A percentile compares a stretch with the other conserved stretches of the same genome.
Evolutionary conservation across 2,113 vertebrate species (phyloP).

Genomic region (Puntigrus tetrazona): DNA sequence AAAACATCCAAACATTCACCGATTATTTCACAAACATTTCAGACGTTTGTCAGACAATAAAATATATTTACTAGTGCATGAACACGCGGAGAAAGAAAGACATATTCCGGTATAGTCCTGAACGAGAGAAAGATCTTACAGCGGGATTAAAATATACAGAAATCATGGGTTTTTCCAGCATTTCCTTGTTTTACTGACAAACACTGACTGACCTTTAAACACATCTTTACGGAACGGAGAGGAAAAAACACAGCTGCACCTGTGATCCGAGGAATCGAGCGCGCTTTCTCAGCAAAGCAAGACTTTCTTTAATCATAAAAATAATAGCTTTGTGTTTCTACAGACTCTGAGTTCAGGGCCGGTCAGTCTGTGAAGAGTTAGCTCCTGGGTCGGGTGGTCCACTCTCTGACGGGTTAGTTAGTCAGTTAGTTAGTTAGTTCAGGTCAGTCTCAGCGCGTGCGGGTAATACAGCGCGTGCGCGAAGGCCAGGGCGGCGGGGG

Average conservation of each 20-base stretch:
- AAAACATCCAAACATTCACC: neutral
- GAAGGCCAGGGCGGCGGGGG: slow-evolving; percentile 72
- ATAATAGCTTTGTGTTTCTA: neutral
- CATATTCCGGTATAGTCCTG: no score
- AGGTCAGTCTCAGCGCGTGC: slow-evolving; percentile 77
- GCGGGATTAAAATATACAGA: neutral
- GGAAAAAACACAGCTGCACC: neutral
- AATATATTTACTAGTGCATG: neutral
- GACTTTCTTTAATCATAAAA: neutral
- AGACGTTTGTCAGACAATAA: neutral
- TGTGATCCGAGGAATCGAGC: neutral
- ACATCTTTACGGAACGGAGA: neutral
- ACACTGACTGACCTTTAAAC: neutral
- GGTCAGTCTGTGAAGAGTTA: neutral
- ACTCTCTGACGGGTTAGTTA: neutral
- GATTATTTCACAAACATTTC: neutral
- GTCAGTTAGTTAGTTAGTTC: neutral
- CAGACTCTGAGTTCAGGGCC: neutral
- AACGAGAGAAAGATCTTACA: neutral
- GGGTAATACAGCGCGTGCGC: slow-evolving; percentile 93
- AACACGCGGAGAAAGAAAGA: slow-evolving; percentile 51
- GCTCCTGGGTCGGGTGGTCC: neutral
- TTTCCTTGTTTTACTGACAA: neutral
- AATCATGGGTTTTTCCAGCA: neutral
- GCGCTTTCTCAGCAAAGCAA: neutral